A percentile compares a stretch with the other conserved stretches of the same genome.
Conservation (phyloP, 2,888 invertebrate genomes). For the Drosophila demipolita region DNA sequence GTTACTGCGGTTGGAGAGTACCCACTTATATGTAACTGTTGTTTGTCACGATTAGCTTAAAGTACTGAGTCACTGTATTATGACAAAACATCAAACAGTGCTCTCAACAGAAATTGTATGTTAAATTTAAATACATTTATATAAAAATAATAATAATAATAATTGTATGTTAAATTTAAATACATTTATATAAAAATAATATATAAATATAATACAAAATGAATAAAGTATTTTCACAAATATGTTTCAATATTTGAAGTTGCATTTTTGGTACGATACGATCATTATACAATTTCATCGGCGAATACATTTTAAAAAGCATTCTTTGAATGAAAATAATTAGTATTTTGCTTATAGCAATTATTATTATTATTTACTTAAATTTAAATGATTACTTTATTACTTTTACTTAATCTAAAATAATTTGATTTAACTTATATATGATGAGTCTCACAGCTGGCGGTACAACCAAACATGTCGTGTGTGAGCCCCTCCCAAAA, state of each 20-base stretch:
- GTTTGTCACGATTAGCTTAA: conserved; percentile 9
- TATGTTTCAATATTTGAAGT: neutral
- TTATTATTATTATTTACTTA: neutral
- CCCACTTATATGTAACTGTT: conserved; percentile 19
- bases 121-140: neutral
- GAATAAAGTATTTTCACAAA: neutral
- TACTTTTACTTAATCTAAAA: neutral
- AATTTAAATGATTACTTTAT: neutral
- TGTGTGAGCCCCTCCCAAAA: conserved; percentile 28
- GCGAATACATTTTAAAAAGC: neutral
- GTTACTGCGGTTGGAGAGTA: conserved; percentile 6
- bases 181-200: neutral
- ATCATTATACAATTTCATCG: neutral
- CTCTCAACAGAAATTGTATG: neutral
- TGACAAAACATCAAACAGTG: neutral
- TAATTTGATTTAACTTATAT: neutral
- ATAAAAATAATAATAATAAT: too few species aligned
- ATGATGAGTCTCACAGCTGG: neutral
- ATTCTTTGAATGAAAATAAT: neutral
- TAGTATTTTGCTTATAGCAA: neutral
- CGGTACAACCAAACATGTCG: conserved; percentile 10
- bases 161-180: neutral
- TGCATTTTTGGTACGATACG: neutral
- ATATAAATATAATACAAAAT: neutral
- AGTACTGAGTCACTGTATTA: neutral